phyloP scores from a whole-genome alignment of 2,797 vertebrate species.

The Labeo calbasu region DNA sequence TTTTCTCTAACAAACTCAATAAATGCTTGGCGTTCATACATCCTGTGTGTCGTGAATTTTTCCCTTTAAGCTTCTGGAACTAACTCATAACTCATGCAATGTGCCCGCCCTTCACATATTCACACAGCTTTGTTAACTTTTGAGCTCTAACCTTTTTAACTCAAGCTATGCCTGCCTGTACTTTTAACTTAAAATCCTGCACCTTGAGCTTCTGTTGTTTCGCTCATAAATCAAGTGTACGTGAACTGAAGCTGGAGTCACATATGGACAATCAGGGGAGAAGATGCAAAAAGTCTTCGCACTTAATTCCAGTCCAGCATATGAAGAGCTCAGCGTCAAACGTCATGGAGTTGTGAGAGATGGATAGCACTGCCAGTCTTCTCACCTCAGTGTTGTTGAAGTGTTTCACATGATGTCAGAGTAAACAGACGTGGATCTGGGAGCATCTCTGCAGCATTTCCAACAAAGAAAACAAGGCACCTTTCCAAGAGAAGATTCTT shows the following conservation, averaged over 20 bases:
- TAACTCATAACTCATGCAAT: slow-evolving; percentile 20
- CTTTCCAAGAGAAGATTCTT: background rate
- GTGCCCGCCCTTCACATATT: background rate
- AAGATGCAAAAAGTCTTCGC: background rate
- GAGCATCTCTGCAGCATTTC: background rate
- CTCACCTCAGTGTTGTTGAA: slow-evolving; percentile 14
- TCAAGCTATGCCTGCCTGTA: background rate
- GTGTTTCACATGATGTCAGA: background rate
- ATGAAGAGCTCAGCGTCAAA: background rate
- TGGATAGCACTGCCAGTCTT: background rate
- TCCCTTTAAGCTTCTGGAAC: slow-evolving; percentile 18
- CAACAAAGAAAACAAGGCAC: background rate
- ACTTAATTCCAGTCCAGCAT: background rate
- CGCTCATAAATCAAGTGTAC: background rate
- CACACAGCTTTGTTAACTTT: slow-evolving; percentile 37
- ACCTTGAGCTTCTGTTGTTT: background rate
- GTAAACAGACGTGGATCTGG: background rate
- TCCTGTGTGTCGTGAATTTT: background rate
- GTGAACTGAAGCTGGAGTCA: background rate
- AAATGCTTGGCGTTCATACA: slow-evolving; percentile 9
- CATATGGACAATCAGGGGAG: background rate
- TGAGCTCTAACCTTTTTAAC: slow-evolving; percentile 7
- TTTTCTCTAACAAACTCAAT: slow-evolving; percentile 20
- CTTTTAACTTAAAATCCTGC: background rate
- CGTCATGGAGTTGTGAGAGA: background rate